Percentiles rank a stretch among this genome's conserved stretches.
Conservation (phyloP, 2,113 vertebrate species). For the Myotis lucifugus region DNA sequence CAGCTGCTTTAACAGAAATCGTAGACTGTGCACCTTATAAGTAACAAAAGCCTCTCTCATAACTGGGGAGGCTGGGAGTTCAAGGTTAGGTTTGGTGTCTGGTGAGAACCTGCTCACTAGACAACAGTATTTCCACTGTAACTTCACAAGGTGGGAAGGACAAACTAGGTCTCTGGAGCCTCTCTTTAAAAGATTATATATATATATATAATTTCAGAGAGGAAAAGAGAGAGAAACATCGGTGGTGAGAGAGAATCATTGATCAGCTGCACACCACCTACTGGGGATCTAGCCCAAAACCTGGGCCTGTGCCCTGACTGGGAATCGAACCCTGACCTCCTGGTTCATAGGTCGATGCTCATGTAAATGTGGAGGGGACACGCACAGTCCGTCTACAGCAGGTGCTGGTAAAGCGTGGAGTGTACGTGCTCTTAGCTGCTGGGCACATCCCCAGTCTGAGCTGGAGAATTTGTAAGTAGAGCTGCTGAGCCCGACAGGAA, state of each 20-base stretch:
- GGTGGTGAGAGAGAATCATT: no score
- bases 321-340: neutral
- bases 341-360: neutral
- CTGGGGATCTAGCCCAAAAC: no score
- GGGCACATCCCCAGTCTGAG: neutral
- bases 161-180: neutral
- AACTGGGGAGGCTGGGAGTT: neutral
- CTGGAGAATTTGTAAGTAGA: neutral
- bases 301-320: no score
- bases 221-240: no score
- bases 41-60: neutral
- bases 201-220: no score
- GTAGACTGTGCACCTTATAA: neutral
- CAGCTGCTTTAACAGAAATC: neutral
- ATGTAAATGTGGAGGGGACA: neutral
- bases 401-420: neutral
- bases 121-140: neutral
- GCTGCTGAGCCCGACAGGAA: neutral
- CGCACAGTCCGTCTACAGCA: neutral
- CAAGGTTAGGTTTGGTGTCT: neutral
- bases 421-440: neutral
- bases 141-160: neutral
- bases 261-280: no score
- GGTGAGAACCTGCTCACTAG: neutral
- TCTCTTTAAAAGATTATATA: neutral